Percentiles rank a stretch among this genome's conserved stretches.
Conservation (phyloP, 1,140 invertebrate species). For the Drosophila rufa region DNA sequence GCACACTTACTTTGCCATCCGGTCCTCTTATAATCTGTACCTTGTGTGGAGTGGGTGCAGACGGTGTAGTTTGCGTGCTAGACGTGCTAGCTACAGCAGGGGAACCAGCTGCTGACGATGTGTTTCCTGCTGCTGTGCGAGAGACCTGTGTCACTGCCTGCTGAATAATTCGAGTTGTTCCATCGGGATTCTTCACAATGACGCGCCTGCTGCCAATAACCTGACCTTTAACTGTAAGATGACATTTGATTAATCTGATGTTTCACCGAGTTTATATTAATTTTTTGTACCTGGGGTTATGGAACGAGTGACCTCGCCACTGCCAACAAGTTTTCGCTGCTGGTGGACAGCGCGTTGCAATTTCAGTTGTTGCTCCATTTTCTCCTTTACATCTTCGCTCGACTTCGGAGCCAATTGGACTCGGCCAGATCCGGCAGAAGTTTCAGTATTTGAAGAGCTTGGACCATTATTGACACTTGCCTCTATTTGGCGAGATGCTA, state of each 20-base stretch:
- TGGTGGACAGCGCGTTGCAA: conserved; percentile 94
- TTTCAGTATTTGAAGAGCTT: conserved; percentile 30
- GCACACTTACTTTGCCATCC: conserved; percentile 96
- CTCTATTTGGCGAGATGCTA: conserved; percentile 83
- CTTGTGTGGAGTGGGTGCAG: conserved; percentile 89
- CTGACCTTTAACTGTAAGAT: conserved; percentile 65
- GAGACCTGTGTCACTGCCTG: conserved; percentile 84
- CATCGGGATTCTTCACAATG: conserved; percentile 93
- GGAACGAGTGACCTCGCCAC: conserved; percentile 46
- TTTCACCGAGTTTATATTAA: too few species aligned
- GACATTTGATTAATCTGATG: background rate
- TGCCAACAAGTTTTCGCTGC: conserved; percentile 87
- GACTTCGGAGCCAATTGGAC: conserved; percentile 72
- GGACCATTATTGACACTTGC: conserved; percentile 30
- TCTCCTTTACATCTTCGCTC: conserved; percentile 93
- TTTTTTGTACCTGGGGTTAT: conserved; percentile 54
- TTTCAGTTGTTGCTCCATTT: conserved; percentile 95
- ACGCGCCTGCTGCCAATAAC: conserved; percentile 86
- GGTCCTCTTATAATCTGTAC: conserved; percentile 96
- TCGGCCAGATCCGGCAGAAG: conserved; percentile 30
- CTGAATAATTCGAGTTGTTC: conserved; percentile 90
- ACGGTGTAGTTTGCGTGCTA: conserved; percentile 28
- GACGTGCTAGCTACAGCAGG: conserved; percentile 30
- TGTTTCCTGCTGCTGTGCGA: conserved; percentile 29
- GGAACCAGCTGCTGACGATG: conserved; percentile 66